phyloP scores from a whole-genome alignment of 2,888 invertebrate genomes.

The Acanthosepion pharaonis region DNA sequence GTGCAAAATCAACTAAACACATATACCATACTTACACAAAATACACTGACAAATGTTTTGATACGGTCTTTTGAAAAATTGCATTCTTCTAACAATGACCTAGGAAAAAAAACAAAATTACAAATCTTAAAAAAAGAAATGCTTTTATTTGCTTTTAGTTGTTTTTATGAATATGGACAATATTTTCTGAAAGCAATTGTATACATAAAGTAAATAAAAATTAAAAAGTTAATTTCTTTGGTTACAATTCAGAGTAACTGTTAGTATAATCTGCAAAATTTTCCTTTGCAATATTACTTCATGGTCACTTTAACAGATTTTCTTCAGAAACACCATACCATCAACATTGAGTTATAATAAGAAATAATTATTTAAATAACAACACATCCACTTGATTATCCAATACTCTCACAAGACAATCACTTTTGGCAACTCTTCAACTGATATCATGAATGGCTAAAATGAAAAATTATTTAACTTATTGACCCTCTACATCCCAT shows the following conservation, averaged over 20 bases:
- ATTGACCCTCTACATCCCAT: background rate
- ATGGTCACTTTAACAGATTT: background rate
- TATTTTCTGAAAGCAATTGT: no score
- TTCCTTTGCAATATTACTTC: background rate
- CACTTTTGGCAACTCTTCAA: no score
- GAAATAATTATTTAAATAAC: background rate
- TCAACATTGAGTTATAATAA: background rate
- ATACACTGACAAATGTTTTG: conserved; percentile 35
- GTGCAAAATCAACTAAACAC: background rate
- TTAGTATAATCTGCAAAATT: background rate
- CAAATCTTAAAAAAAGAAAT: background rate
- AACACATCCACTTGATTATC: background rate
- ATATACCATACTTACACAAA: background rate
- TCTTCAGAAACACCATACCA: background rate
- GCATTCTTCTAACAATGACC: background rate
- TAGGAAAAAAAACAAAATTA: background rate
- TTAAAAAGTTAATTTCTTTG: background rate
- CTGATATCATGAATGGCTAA: no score
- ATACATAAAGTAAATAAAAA: background rate
- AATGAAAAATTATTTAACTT: background rate
- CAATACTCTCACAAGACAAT: background rate
- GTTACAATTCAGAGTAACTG: background rate
- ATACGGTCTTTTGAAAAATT: conserved; percentile 7
- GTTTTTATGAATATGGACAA: no score
- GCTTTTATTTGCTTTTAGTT: no score